Percentiles rank a stretch among this genome's conserved stretches.
Evolutionary conservation across 2,113 vertebrate genomes (phyloP).

Genomic region (Chrysochloris asiatica): DNA sequence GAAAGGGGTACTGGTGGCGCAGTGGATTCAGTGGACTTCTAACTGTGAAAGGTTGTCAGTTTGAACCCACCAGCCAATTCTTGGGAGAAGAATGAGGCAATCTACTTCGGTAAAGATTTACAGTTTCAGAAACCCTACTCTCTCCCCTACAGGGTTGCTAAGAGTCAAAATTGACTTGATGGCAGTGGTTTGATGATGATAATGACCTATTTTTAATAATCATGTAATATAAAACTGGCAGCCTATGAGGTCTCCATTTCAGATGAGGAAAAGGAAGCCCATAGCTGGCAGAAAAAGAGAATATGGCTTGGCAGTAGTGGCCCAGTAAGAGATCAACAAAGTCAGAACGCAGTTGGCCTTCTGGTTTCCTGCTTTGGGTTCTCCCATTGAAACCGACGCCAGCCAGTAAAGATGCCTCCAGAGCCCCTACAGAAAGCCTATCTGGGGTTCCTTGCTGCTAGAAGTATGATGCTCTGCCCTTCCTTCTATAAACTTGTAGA

Average conservation of each 20-base stretch:
- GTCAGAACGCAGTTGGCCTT: not conserved
- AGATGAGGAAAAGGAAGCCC: not conserved
- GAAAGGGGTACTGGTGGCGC: no score
- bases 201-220: not conserved
- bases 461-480: not conserved
- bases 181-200: no score
- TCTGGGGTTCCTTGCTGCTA: not conserved
- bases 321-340: not conserved
- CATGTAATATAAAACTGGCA: not conserved
- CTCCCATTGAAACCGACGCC: not conserved
- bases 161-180: no score
- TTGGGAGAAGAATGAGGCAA: no score
- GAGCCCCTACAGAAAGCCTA: not conserved
- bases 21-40: no score
- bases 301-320: not conserved
- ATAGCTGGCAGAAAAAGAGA: not conserved
- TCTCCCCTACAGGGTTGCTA: no score
- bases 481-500: not conserved
- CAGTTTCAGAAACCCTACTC: no score
- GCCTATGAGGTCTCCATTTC: not conserved
- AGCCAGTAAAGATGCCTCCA: not conserved
- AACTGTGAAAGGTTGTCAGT: no score
- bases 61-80: no score
- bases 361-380: not conserved
- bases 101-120: no score